Base-by-base conservation (phyloP, 2,797 vertebrate species). In the Cercopithecus mitis region DNA sequence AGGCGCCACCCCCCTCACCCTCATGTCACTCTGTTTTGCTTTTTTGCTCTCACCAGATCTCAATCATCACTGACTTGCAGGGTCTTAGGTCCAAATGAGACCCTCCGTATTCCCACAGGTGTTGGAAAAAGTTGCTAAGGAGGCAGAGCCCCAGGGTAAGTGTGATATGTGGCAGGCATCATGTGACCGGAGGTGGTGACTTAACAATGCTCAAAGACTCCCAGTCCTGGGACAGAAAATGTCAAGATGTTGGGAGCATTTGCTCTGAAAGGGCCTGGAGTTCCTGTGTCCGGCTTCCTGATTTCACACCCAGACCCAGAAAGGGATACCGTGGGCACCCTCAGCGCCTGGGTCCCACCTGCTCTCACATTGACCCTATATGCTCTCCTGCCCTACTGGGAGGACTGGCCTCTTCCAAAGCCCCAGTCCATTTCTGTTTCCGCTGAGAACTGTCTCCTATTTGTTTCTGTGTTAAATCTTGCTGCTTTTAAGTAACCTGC, bases 401-500 rank as follows among this genome's bases (percentile, higher is more conserved):
- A n/a, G 41, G 43, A 11, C n/a, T 4, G 0, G 3, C 57, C 2
- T 77, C 47, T 70, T 7, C 24, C 50, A 41, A 57, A 96, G 75
- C 12, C 87, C 36, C 7, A 27, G 33, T 19, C 36, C 57, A 13
- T 43, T 79, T 90, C 24, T 77, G 43, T 90, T 72, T 81, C 27
- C 5, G 73, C 55, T 93, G 83, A 70, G 50, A 93, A 52, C 70
- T 24, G 11, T 47, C 88, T 95, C 58, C 45, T 91, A 27, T 91
- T 67, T 85, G 75, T 70, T 87, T 95, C 94, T 72, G 67, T 76
- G 83, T 81, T 83, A 89, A 89, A 90, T 83, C 70, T 91, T 83
- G 88, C 76, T 33, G 55, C 30, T 80, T 52, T 67, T 67, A 67
- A 67, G 64, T 67, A 67, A 67, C 17, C 64, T 7, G 64, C 15